Evolutionary conservation across 2,888 invertebrate species (phyloP), one percentile per base, ranked within the genome.

Genomic region (Cephus nigrinus): DNA sequence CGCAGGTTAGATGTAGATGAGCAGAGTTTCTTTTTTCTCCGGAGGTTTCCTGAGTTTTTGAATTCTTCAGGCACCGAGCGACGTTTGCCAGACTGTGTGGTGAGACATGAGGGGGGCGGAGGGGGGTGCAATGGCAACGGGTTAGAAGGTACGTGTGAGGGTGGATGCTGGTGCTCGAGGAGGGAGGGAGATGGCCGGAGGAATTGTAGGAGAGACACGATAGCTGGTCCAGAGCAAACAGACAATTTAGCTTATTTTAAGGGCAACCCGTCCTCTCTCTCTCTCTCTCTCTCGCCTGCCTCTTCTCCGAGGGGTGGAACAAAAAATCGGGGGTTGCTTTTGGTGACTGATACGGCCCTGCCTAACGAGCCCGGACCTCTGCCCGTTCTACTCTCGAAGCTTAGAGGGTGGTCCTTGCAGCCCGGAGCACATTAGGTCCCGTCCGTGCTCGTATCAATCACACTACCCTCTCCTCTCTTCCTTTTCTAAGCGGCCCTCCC

Each of bases 371-470:
- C 82, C 81, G 83, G 81, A 84, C 85, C 83, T 82, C 84, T 83
- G 77, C 83, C 85, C 86, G 86, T 85, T 87, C 85, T 82, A 82
- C 86, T 87, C 88, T 85, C 82, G 83, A 85, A 86, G 86, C 86
- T 82, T 82, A 82, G 84, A 82, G 86, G 86, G 86, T 74, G 74
- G 74, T 74, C 74, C 74, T 74, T 11, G 74, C 74, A 74, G 74
- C 74, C 74, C 35, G 74, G 83, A 82, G 85, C 86, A 86, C 90
- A 90, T 90, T 90, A 89, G 88, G 87, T 87, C 86, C 84, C 87
- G 88, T 89, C 88, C 89, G 87, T 88, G 78, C 88, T 86, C 88
- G 87, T 90, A 90, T 90, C 90, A 90, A 89, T 90, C 89, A 90
- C 89, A 84, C 84, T 81, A 80, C 85, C 83, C 75, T 30, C 74